Evolutionary conservation across 2,113 vertebrate genomes (phyloP), one percentile per base, ranked within the genome.

Genomic region (Orthonyx spaldingii): DNA sequence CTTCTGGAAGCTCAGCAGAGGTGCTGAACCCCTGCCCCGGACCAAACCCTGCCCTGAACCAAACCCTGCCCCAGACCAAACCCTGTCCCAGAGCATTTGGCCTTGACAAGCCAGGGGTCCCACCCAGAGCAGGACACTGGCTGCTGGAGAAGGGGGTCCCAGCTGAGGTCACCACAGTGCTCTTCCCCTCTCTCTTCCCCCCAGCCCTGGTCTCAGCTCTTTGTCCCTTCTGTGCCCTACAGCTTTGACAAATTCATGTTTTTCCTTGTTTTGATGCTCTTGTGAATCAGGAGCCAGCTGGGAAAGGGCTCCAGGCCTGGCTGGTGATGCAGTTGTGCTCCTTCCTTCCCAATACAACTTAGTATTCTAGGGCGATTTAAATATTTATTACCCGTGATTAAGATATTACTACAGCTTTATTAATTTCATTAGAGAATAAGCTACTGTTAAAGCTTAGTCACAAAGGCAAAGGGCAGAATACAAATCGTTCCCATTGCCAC

Each of bases 361-460:
- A 24, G 23, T n/a, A 59, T 81, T 65, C 78, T 12, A 10, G 64
- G 13, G 24, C 3, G 11, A 75, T 81, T 91, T 63, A 70, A 75
- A 49, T 87, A 70, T 68, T 89, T 91, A 82, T 87, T 91, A 56
- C 44, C 12, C 3, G 52, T 37, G 69, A 89, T 92, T 87, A 91
- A 91, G 84, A 42, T 84, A 87, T 37, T 84, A 74, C 52, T 77
- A 32, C 23, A 21, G 53, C 74, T 92, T 89, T 70, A 81, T 82
- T 91, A 55, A 91, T 68, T 84, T 71, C n/a, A 82, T 91, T 92
- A 90, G 81, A 37, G 91, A 84, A 49, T 63, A 81, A 89, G 69
- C 65, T 76, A 30, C 89, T 92, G 33, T 71, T 80, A 39, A 60
- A 74, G 80, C 56, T 81, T 23, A 92, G 77, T 84, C 84, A 75